A percentile compares a stretch with the other conserved stretches of the same genome.
Conservation (phyloP, 2,113 vertebrate species). For the Rostratula benghalensis region DNA sequence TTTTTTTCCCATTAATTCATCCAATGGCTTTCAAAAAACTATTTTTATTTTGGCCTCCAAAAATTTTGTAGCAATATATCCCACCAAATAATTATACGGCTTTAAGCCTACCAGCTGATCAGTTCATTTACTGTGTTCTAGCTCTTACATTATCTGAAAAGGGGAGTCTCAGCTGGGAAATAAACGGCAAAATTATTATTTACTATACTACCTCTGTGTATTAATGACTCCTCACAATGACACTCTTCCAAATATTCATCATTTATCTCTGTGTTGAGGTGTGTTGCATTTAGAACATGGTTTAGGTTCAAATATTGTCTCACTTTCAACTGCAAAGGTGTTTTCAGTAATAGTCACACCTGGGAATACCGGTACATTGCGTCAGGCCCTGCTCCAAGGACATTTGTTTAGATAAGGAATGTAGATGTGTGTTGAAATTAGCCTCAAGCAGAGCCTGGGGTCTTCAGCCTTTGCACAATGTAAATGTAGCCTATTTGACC, state of each 20-base stretch:
- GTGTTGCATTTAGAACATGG: not conserved
- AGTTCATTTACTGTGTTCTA: not conserved
- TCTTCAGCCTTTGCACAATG: not conserved
- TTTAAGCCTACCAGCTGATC: not conserved
- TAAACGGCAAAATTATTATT: not conserved
- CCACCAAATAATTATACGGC: not conserved
- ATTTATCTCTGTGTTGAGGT: not conserved
- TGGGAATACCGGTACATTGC: not conserved
- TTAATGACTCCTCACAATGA: not conserved
- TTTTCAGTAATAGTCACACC: not conserved
- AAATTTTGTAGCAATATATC: not conserved
- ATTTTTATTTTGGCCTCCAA: not conserved
- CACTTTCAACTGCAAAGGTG: not conserved
- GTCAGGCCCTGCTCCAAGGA: not conserved
- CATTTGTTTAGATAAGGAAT: not conserved
- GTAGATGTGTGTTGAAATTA: not conserved
- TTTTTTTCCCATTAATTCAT: not conserved
- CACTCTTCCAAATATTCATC: not conserved
- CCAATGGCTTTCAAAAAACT: not conserved
- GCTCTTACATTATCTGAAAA: not conserved
- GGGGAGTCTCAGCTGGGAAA: not conserved
- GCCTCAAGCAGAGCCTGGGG: not conserved
- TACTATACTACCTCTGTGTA: not conserved
- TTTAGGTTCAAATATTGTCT: not conserved
- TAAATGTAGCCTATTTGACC: not conserved